Evolutionary conservation across 2,797 vertebrate species (phyloP), one percentile per base, ranked within the genome.

Genomic region (Tapera naevia): DNA sequence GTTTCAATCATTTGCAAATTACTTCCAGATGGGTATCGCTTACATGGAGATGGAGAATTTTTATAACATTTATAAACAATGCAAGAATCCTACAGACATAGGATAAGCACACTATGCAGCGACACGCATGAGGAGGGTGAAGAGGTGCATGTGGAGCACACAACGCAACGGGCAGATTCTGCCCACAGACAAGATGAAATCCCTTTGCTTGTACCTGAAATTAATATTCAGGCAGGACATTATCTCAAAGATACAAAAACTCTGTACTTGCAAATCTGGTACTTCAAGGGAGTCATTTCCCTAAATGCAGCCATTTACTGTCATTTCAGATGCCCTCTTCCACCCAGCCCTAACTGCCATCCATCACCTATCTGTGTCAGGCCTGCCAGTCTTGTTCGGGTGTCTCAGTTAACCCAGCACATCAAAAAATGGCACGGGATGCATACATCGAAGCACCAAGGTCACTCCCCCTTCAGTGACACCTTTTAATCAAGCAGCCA

Each of bases 1-100:
- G 58, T 96, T 96, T 91, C 93, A 97, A 71, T 96, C 91, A 94
- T 56, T 84, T 51, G 80, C 82, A 97, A 98, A 98, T 98, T 93
- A 95, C 82, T 98, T 98, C 97, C 98, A 98, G 97, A 98, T 98
- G 97, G 92, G 70, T 97, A 96, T 94, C 94, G 60, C 91, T 96
- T 96, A 96, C 92, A 92, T 62, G 90, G 86, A 84, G 85, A 93
- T n/a, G 73, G 80, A 93, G 91, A 95, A 96, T 84, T 94, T 95
- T 86, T 89, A 62, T 41, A 86, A 83, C 94, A 84, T 93, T 96
- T 95, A 97, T 96, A 97, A 97, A 96, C 79, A 97, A 65, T 91
- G 94, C 79, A 89, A 91, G 86, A 89, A 72, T 87, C 80, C 90
- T 88, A 43, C 81, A 90, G 80, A 46, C 79, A 94, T n/a, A 76